Base-by-base conservation (phyloP, 2,888 invertebrate genomes). In the Eupithecia insigniata region DNA sequence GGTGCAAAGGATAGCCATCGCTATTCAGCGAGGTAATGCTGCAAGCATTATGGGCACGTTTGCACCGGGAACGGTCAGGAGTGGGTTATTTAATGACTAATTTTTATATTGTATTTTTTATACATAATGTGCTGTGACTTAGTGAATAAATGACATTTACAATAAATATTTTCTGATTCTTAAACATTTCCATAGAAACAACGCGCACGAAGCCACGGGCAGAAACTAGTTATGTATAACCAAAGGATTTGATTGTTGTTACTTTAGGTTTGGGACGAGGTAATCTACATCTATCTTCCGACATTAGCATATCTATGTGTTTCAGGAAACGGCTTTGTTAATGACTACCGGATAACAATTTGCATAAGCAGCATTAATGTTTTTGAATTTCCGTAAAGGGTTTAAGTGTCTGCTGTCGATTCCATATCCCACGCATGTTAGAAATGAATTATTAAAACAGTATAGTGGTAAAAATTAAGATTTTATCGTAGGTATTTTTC, bases 291-390 rank as follows among this genome's bases (percentile, higher is more conserved):
- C 72, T 69, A 72, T 72, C 72, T 58, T 61, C n/a, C 65, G 43
- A 43, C 65, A 68, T 72, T 72, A 69, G 65, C 72, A 69, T 72
- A 72, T 69, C 70, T 72, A 69, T 72, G 66, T 69, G 60, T 66
- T 67, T 67, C 62, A 62, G 70, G 26, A 34, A 66, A 72, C 68
- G 58, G 68, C 60, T 72, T 69, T 69, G 72, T 66, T 72, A 72
- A 72, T 69, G 72, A 69, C 72, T 61, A 66, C 72, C 72, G 72
- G 72, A 66, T 65, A 72, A 71, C 74, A 68, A 76, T 78, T 78
- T 75, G 76, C 69, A 74, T 75, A 74, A 73, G 67, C 64, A 65
- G 69, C 69, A 72, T 76, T 74, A 75, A 67, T 46, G 69, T 67
- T 73, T 62, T 34, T 64, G 36, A 36, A n/a, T 22, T n/a, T 7